These are phyloP conservation scores for Larimichthys crocea DNA, from an alignment of 2,113 vertebrate genomes.

Conservation along the genomic window DNA sequence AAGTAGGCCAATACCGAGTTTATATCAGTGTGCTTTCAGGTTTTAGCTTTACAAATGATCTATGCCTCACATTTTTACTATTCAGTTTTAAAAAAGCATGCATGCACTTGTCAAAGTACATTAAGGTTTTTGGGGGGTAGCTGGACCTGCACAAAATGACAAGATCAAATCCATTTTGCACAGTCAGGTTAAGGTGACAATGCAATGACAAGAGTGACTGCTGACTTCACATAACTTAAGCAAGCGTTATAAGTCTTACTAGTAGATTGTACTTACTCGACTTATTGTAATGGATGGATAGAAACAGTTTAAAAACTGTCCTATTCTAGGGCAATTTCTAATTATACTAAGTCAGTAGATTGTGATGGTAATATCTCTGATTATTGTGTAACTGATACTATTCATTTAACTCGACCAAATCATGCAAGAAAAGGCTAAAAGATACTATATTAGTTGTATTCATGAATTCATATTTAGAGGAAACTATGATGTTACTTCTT, in stretches of 20 bases:
- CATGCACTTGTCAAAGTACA: no score
- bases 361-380: background rate
- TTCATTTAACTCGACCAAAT: background rate
- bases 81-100: no score
- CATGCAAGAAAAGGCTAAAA: background rate
- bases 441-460: background rate
- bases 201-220: no score
- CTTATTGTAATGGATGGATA: background rate
- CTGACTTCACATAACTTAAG: background rate
- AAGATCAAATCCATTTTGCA: no score
- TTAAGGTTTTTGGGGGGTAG: no score
- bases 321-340: background rate
- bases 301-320: background rate
- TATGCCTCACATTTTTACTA: no score
- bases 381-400: background rate
- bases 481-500: background rate
- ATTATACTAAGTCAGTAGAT: background rate
- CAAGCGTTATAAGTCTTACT: background rate
- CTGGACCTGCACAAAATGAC: no score
- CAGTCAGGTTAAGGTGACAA: no score
- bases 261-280: background rate
- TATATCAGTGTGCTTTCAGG: background rate
- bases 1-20: conserved; percentile 6
- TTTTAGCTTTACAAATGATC: no score
- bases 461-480: background rate